These are phyloP conservation scores for Athene noctua DNA, from an alignment of 2,113 vertebrate genomes.

Conservation along the genomic window DNA sequence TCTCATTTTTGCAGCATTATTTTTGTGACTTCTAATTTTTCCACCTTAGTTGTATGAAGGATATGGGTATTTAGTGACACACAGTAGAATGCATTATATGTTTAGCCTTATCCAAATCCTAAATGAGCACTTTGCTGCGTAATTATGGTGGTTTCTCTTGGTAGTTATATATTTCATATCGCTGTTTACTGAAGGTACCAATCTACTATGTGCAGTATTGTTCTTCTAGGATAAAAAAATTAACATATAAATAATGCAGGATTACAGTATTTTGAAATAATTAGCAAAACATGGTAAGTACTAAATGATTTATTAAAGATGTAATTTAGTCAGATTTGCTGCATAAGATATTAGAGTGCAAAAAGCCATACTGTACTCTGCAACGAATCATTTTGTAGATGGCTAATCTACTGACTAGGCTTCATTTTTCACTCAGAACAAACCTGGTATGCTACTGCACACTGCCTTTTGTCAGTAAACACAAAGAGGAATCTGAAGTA, in stretches of 20 bases:
- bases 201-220: slow-evolving; percentile 1
- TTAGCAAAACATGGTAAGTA: slow-evolving; percentile 60
- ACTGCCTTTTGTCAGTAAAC: slow-evolving; percentile 74
- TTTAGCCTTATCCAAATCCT: slow-evolving; percentile 55
- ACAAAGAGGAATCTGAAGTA: slow-evolving; percentile 76
- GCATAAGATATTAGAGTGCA: slow-evolving; percentile 46
- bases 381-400: slow-evolving; percentile 52
- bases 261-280: slow-evolving; percentile 68
- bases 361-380: slow-evolving; percentile 24
- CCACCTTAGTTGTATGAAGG: slow-evolving; percentile 27
- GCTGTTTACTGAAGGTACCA: slow-evolving; percentile 38
- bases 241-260: slow-evolving; percentile 59
- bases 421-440: slow-evolving; percentile 70
- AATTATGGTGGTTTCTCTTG: slow-evolving; percentile 40
- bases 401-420: slow-evolving; percentile 51
- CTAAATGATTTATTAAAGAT: slow-evolving; percentile 64
- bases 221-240: slow-evolving; percentile 60
- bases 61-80: slow-evolving; percentile 11
- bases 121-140: slow-evolving; percentile 30
- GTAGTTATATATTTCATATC: slow-evolving; percentile 17
- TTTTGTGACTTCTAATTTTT: slow-evolving; percentile 45
- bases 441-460: slow-evolving; percentile 37
- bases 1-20: slow-evolving; percentile 23
- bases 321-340: slow-evolving; percentile 52
- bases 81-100: background rate